Base-by-base conservation (phyloP, 2,797 vertebrate genomes). In the Coracias cyanogaster region DNA sequence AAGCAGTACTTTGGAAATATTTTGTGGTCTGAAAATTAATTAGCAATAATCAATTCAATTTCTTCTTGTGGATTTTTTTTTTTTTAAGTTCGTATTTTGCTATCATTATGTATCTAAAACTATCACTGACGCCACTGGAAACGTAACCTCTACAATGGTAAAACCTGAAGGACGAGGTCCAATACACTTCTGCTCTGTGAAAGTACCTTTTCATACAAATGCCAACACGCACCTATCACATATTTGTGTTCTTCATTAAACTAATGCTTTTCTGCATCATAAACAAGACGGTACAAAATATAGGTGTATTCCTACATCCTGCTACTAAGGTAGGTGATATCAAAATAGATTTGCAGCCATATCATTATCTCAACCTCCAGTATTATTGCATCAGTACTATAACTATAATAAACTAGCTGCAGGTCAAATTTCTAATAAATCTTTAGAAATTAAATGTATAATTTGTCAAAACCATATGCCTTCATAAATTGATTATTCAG, bases 401-500 rank as follows among this genome's bases (percentile, higher is more conserved):
- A 97, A 96, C 90, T 82, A 96, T 97, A 98, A 98, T 98, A 97
- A 98, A 97, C 97, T 97, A 97, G 94, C 96, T 96, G 87, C 51
- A 86, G 96, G 96, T 98, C 97, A 97, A 92, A 98, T 97, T 97
- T 97, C 96, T 96, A 98, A 98, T 98, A 98, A 97, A 98, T 98
- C 98, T 96, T 96, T 89, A 96, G 96, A 97, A 98, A 98, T 98
- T 98, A 98, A 98, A 98, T 98, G 97, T 93, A 93, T 95, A 97
- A 98, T 98, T 98, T 98, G 97, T 98, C 97, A 98, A 97, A 98
- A 96, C 94, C 97, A 96, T 96, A 97, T 97, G 98, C 97, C 97
- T 97, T 98, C 82, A 87, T 97, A 98, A 98, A 98, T 98, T 98
- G 97, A 98, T 98, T 98, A 98, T 97, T 98, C 97, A 96, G 97